Percentiles rank a stretch among this genome's conserved stretches.
phyloP scores from a whole-genome alignment of 2,888 invertebrate species.

The Chromoteleia sp. region DNA sequence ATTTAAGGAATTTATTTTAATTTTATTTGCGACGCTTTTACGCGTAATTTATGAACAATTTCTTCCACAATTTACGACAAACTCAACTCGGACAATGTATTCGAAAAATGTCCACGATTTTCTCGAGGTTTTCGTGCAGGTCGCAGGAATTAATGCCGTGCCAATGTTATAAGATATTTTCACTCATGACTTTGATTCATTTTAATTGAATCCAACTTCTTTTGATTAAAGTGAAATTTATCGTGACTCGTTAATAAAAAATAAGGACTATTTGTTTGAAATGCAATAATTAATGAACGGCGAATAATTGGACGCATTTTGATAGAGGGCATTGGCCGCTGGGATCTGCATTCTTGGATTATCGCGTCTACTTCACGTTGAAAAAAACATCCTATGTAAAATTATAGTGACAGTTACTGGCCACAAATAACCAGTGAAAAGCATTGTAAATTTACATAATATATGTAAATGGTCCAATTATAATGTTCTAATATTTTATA shows the following conservation, averaged over 20 bases:
- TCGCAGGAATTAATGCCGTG: not conserved
- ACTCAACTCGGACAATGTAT: not conserved
- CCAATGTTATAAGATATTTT: not conserved
- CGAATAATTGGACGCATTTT: conserved; percentile 46
- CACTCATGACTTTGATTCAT: conserved; percentile 17
- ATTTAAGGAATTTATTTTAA: not conserved
- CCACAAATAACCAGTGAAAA: no score
- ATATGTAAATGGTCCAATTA: no score
- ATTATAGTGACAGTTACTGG: no score
- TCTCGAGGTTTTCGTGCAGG: conserved; percentile 10
- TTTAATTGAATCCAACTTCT: conserved; percentile 22
- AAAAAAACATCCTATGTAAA: no score
- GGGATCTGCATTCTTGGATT: conserved; percentile 56
- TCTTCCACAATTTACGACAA: conserved; percentile 12
- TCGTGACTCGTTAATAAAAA: conserved; percentile 29
- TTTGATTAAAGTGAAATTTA: conserved; percentile 29
- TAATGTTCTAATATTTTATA: no score
- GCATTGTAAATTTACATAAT: no score
- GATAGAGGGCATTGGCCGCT: conserved; percentile 51
- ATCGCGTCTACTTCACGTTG: conserved; percentile 49
- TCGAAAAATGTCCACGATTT: conserved; percentile 12
- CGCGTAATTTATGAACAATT: conserved; percentile 14
- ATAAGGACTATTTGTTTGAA: conserved; percentile 20
- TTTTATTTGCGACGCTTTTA: not conserved
- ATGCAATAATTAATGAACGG: conserved; percentile 44